These are phyloP conservation scores for Chrysochloris asiatica DNA, from an alignment of 2,113 vertebrate species.

Conservation along the genomic window DNA sequence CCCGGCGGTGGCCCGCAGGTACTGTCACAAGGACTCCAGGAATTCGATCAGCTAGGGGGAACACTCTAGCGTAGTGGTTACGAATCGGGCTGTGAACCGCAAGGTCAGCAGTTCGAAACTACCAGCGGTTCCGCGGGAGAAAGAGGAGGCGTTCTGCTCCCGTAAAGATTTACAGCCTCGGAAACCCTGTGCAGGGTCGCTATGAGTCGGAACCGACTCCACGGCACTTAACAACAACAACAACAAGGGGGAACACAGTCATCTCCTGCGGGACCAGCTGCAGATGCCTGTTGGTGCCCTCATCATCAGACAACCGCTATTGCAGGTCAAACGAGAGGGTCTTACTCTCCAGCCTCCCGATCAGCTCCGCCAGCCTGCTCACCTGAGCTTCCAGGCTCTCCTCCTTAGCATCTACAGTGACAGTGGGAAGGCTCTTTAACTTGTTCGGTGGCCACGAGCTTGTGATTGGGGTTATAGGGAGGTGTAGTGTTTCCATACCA, in stretches of 20 bases:
- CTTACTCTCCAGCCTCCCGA: slow-evolving; percentile 96
- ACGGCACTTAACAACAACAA: too few relatives aligned
- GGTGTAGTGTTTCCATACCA: slow-evolving; percentile 86
- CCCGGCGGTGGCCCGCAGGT: slow-evolving; percentile 92
- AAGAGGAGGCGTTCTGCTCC: too few relatives aligned
- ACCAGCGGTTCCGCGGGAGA: too few relatives aligned
- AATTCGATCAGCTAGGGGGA: slow-evolving; percentile 95
- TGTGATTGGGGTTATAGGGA: slow-evolving; percentile 88
- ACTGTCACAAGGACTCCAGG: slow-evolving; percentile 94
- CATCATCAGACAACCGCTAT: slow-evolving; percentile 94
- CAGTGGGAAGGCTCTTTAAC: slow-evolving; percentile 87
- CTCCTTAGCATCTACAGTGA: slow-evolving; percentile 88
- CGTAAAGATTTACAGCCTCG: too few relatives aligned
- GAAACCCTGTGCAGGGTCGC: too few relatives aligned
- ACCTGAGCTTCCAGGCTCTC: slow-evolving; percentile 95
- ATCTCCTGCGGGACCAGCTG: slow-evolving; percentile 95
- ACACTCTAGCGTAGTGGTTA: too few relatives aligned
- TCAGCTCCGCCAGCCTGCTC: slow-evolving; percentile 94
- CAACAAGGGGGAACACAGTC: too few relatives aligned
- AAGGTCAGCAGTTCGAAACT: too few relatives aligned
- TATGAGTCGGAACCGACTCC: too few relatives aligned
- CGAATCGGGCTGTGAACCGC: too few relatives aligned
- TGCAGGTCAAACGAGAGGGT: slow-evolving; percentile 97
- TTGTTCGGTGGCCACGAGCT: slow-evolving; percentile 86
- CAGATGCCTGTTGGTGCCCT: slow-evolving; percentile 93